Evolutionary conservation across 2,113 vertebrate species (phyloP).

Genomic region (Podocnemis expansa): DNA sequence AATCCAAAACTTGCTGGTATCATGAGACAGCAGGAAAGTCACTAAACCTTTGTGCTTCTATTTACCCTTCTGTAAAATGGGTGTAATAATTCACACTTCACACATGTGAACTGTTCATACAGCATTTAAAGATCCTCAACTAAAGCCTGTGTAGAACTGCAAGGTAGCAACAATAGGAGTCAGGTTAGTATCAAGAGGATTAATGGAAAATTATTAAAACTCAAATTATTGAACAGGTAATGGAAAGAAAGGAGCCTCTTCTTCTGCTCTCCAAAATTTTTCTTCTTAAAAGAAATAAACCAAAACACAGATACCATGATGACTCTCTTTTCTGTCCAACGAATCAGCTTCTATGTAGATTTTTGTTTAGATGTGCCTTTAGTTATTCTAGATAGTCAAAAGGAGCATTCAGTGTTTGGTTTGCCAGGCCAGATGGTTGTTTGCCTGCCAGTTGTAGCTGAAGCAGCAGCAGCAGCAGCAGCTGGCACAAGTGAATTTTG

Average conservation of each 20-base stretch:
- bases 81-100: neutral
- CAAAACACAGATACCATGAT: neutral
- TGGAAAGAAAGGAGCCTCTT: neutral
- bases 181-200: neutral
- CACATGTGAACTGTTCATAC: conserved; percentile 10
- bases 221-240: neutral
- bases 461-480: neutral
- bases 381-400: neutral
- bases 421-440: conserved; percentile 1
- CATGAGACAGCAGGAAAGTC: neutral
- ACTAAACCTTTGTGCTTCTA: neutral
- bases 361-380: conserved; percentile 5
- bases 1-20: neutral
- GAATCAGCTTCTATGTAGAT: neutral
- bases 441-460: neutral
- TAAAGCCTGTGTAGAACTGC: neutral
- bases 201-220: conserved; percentile 7
- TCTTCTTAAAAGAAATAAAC: conserved; percentile 27
- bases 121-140: conserved; percentile 16
- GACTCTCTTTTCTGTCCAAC: neutral
- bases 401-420: neutral
- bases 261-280: neutral
- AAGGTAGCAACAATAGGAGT: neutral
- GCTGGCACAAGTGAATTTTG: neutral
- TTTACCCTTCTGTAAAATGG: neutral